Evolutionary conservation across 2,888 invertebrate genomes (phyloP), one percentile per base, ranked within the genome.

Genomic region (Brachyptera risi): DNA sequence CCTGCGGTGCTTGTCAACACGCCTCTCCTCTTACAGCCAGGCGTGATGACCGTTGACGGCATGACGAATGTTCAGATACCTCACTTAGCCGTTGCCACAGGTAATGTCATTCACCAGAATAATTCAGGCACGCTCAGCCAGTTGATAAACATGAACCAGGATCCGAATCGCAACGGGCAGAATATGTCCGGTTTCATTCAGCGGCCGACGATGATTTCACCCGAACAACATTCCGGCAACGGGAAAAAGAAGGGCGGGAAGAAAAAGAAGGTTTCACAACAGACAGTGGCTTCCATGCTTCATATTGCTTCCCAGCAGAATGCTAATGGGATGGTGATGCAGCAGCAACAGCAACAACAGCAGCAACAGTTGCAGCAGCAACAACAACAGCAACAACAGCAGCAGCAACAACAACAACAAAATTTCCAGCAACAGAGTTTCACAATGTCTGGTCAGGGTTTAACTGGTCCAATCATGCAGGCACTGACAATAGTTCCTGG

Each of bases 1-100:
- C 83, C 2, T 26, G 86, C 90, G 0, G 88, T 91, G 0, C 81
- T 93, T 3, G 86, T 93, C 1, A 92, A 92, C 70, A 85, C 91
- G 0, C 90, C 90, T 0, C 88, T 90, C 67, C 84, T 92, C 4
- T 80, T 92, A 44, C 91, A 91, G 69, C 88, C 88, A 0, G 83
- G 87, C 38, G 83, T 89, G 66, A 85, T 90, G 83, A 83, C 87
- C 0, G 84, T 90, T 68, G 90, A 90, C 67, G 86, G 87, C 0
- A 83, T 83, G 73, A 79, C 82, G 4, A 85, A 85, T 66, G 77
- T 85, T 64, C 84, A 86, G 59, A 75, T 88, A 69, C 86, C 88
- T 15, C 88, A 88, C 71, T 68, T 78, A 7, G 73, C 78, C 0
- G 79, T 87, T 37, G 83, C 87, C 0, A 77, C 85, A 0, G 83